These are phyloP conservation scores for Drosophila fungiperda DNA, from an alignment of 2,888 invertebrate genomes.

Conservation along the genomic window DNA sequence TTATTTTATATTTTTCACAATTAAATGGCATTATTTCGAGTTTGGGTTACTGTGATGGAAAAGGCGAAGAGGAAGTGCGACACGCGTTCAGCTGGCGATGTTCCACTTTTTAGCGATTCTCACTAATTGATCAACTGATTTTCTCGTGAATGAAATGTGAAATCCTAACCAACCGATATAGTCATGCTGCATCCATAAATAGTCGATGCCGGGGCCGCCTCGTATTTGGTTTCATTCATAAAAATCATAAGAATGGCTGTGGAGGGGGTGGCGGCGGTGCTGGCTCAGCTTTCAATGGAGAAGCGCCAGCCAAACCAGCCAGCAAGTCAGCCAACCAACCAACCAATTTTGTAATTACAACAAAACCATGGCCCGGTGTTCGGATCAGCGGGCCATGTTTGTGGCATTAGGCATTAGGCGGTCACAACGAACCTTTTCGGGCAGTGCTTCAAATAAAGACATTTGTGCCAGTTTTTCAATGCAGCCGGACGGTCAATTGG, in stretches of 20 bases:
- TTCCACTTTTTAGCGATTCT: conserved; percentile 70
- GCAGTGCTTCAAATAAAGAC: conserved; percentile 63
- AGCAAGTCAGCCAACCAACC: background rate
- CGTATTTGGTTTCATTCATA: conserved; percentile 74
- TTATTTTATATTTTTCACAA: conserved; percentile 22
- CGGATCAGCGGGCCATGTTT: conserved; percentile 43
- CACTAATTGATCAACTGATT: conserved; percentile 70
- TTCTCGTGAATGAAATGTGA: conserved; percentile 77
- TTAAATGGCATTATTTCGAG: conserved; percentile 21
- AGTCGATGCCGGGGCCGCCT: conserved; percentile 49
- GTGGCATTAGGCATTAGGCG: conserved; percentile 40
- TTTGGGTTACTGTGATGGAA: conserved; percentile 8
- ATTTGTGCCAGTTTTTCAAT: conserved; percentile 72
- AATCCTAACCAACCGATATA: conserved; percentile 59
- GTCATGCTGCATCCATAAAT: conserved; percentile 65
- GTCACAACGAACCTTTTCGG: conserved; percentile 51
- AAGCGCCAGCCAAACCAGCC: conserved; percentile 6
- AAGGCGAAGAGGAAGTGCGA: conserved; percentile 54
- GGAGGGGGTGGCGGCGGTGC: background rate
- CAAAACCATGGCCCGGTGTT: conserved; percentile 32
- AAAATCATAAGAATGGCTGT: conserved; percentile 55
- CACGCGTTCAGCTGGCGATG: conserved; percentile 35
- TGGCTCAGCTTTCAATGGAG: conserved; percentile 62
- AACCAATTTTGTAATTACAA: conserved; percentile 77
- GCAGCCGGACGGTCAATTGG: conserved; percentile 30